Percentiles rank a stretch among this genome's conserved stretches.
Conservation (phyloP, 2,888 invertebrate species). For the Halictus quadricinctus region DNA sequence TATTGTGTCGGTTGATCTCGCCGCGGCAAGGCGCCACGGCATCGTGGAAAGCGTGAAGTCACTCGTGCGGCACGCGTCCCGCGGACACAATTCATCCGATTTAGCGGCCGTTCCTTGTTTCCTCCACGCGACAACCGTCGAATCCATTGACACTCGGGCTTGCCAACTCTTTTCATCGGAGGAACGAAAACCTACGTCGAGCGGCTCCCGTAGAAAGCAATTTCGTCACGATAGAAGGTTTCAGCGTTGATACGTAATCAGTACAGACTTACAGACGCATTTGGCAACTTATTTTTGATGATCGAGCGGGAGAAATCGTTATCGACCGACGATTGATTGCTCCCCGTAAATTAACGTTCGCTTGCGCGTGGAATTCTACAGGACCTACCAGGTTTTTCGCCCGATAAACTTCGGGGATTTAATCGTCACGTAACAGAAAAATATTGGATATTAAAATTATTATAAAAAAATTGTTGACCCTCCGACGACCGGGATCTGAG, state of each 20-base stretch:
- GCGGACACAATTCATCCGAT: conserved; percentile 43
- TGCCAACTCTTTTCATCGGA: conserved; percentile 3
- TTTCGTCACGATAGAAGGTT: conserved; percentile 10
- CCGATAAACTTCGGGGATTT: too few relatives aligned
- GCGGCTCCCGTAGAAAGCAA: neutral
- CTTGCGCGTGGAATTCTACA: too few relatives aligned
- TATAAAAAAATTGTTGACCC: too few relatives aligned
- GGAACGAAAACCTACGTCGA: neutral
- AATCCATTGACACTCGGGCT: neutral
- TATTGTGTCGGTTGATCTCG: conserved; percentile 31
- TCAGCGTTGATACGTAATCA: neutral
- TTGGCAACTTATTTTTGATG: neutral
- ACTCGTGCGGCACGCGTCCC: conserved; percentile 52
- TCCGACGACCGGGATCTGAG: too few relatives aligned
- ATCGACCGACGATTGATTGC: neutral
- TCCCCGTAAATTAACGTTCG: neutral
- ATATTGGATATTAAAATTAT: too few relatives aligned
- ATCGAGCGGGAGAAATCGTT: neutral
- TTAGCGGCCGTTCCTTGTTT: conserved; percentile 30
- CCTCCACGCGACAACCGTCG: conserved; percentile 1
- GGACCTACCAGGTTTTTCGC: too few relatives aligned
- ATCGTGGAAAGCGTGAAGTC: conserved; percentile 64
- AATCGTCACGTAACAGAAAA: too few relatives aligned
- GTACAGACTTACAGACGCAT: neutral
- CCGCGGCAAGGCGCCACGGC: conserved; percentile 14